Evolutionary conservation across 1,140 invertebrate genomes (phyloP).

Genomic region (Eueides isabella): DNA sequence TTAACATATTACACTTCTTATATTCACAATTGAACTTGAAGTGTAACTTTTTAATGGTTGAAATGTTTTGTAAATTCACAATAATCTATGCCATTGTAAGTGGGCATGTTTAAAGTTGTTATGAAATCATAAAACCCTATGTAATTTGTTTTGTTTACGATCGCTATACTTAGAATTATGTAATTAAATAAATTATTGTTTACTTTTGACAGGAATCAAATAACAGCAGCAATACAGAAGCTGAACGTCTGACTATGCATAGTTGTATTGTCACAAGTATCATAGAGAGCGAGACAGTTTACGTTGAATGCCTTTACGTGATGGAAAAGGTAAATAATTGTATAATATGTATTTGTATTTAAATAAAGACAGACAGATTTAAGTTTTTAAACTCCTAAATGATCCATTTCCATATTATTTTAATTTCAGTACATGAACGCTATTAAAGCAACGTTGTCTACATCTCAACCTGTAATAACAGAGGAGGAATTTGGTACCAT

Average conservation of each 20-base stretch:
- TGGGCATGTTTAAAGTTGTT: conserved; percentile 7
- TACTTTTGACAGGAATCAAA: conserved; percentile 72
- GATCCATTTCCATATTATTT: not conserved
- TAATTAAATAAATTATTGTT: not conserved
- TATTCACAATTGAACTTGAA: not conserved
- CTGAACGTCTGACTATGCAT: conserved; percentile 89
- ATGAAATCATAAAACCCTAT: conserved; percentile 9
- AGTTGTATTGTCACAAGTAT: conserved; percentile 93
- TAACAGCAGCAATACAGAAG: conserved; percentile 84
- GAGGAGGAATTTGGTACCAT: conserved; percentile 95
- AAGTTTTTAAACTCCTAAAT: not conserved
- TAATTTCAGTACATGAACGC: conserved; percentile 94
- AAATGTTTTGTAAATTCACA: conserved; percentile 17
- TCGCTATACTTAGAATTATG: not conserved
- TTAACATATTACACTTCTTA: not conserved
- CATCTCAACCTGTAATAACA: conserved; percentile 94
- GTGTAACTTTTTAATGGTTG: not conserved
- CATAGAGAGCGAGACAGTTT: conserved; percentile 94
- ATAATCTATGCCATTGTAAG: conserved; percentile 15
- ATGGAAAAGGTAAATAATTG: conserved; percentile 88
- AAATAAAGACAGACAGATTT: no score
- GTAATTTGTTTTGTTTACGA: not conserved
- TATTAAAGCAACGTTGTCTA: conserved; percentile 92
- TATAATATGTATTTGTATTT: not conserved
- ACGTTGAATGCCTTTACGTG: conserved; percentile 94